phyloP scores from a whole-genome alignment of 2,888 invertebrate species.

The Caenorhabditis wallacei region DNA sequence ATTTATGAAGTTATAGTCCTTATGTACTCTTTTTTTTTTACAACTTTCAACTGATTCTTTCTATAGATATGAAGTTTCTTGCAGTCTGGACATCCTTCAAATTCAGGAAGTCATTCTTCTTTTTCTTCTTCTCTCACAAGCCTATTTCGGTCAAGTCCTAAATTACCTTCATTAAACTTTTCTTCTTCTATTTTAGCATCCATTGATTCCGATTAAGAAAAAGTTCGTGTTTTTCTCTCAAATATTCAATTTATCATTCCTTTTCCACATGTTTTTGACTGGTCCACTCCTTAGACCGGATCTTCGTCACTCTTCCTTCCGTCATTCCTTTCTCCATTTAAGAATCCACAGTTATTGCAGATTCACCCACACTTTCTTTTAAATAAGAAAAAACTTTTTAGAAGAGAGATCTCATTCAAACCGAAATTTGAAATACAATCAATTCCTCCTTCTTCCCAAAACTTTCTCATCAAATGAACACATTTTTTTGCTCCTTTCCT shows the following conservation, averaged over 20 bases:
- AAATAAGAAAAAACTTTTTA: neutral
- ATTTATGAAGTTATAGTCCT: neutral
- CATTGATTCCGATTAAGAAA: neutral
- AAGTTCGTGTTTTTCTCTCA: constrained; percentile 5
- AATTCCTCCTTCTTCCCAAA: neutral
- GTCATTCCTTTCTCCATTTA: neutral
- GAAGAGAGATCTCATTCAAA: neutral
- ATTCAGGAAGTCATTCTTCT: constrained; percentile 8
- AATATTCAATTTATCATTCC: constrained; percentile 8
- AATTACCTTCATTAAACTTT: constrained; percentile 20
- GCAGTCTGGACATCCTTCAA: constrained; percentile 16
- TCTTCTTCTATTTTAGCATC: neutral
- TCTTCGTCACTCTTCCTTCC: constrained; percentile 42
- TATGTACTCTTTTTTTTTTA: neutral
- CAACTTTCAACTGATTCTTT: neutral
- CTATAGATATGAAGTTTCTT: neutral
- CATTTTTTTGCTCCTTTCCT: constrained; percentile 9
- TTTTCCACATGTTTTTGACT: constrained; percentile 24
- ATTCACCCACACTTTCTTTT: neutral
- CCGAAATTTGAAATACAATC: constrained; percentile 4
- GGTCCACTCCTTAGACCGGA: constrained; percentile 36
- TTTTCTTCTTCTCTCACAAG: too few relatives aligned
- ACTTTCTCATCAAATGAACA: constrained; percentile 31
- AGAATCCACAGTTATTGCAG: constrained; percentile 20
- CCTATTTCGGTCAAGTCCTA: too few relatives aligned